Evolutionary conservation across 2,113 vertebrate genomes (phyloP).

Genomic region (Illadopsis cleaveri): DNA sequence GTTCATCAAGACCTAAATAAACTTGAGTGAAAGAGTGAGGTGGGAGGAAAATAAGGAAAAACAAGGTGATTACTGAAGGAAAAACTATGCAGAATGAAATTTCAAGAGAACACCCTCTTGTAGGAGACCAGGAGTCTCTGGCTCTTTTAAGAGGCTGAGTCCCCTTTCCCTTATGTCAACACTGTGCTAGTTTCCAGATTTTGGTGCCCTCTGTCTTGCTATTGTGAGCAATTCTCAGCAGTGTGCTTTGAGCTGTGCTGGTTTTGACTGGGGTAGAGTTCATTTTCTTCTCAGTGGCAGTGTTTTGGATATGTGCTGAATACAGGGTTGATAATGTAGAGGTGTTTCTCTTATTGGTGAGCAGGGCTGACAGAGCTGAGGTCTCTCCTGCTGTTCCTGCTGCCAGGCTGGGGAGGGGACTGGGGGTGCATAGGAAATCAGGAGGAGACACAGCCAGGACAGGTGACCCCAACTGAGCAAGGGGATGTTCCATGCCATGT

Average conservation of each 20-base stretch:
- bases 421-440: not conserved
- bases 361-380: not conserved
- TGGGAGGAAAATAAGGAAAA: not conserved
- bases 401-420: not conserved
- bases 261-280: not conserved
- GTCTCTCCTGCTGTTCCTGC: not conserved
- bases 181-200: not conserved
- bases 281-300: not conserved
- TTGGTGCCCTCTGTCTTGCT: not conserved
- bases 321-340: not conserved
- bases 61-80: not conserved
- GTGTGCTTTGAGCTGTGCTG: not conserved
- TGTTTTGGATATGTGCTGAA: not conserved
- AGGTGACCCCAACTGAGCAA: not conserved
- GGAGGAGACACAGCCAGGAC: not conserved
- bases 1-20: not conserved
- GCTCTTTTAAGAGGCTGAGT: not conserved
- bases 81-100: not conserved
- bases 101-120: not conserved
- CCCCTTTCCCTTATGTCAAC: not conserved
- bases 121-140: not conserved
- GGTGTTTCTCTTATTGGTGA: not conserved
- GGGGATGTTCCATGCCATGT: not conserved
- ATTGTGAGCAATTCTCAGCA: not conserved
- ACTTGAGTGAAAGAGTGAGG: not conserved